These are phyloP conservation scores for Barnardius zonarius DNA, from an alignment of 2,113 vertebrate species.

Conservation along the genomic window DNA sequence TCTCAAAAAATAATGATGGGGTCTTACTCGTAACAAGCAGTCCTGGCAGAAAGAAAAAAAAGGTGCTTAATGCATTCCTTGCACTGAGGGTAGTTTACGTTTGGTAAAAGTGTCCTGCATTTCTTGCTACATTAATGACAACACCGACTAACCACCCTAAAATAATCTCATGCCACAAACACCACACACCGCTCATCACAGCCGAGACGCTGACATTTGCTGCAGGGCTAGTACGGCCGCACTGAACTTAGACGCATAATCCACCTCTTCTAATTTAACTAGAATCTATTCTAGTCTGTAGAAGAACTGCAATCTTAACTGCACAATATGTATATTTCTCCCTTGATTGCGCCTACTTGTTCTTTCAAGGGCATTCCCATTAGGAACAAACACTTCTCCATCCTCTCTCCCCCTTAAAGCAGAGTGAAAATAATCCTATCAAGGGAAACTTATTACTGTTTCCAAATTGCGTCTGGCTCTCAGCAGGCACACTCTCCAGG, in stretches of 20 bases:
- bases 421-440: conserved; percentile 72
- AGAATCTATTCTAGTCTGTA: conserved; percentile 27
- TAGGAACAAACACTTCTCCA: conserved; percentile 61
- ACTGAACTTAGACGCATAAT: conserved; percentile 23
- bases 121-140: neutral
- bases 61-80: neutral
- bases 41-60: neutral
- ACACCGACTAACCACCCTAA: neutral
- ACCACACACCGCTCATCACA: neutral
- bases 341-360: conserved; percentile 63
- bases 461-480: conserved; percentile 70
- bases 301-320: conserved; percentile 49
- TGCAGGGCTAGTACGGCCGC: neutral
- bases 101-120: neutral
- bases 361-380: conserved; percentile 68
- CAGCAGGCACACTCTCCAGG: conserved; percentile 65
- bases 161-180: neutral
- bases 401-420: conserved; percentile 64
- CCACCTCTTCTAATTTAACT: conserved; percentile 47
- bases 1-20: neutral
- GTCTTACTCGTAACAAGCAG: neutral
- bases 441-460: conserved; percentile 73
- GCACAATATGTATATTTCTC: conserved; percentile 57
- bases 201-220: conserved; percentile 10
- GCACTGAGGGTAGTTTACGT: neutral